phyloP scores from a whole-genome alignment of 2,888 invertebrate genomes.

The Catocala sponsa region DNA sequence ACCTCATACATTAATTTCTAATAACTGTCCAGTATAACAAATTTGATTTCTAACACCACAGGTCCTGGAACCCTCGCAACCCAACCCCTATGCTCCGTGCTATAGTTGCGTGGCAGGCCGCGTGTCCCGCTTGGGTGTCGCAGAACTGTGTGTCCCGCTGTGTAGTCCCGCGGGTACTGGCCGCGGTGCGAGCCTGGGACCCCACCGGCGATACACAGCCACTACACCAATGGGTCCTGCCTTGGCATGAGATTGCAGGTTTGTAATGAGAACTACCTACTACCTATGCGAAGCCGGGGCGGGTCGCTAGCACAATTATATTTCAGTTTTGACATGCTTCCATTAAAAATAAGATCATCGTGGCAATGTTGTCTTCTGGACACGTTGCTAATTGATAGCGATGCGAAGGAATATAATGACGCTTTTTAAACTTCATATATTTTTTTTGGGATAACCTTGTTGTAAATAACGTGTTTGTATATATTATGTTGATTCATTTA shows the following conservation, averaged over 20 bases:
- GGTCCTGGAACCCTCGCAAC: constrained; percentile 94
- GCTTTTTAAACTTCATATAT: too few relatives aligned
- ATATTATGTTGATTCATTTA: too few relatives aligned
- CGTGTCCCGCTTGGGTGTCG: constrained; percentile 94
- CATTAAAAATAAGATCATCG: too few relatives aligned
- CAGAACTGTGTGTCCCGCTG: constrained; percentile 94
- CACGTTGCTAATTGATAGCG: too few relatives aligned
- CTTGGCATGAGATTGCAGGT: constrained; percentile 97
- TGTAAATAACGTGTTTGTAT: too few relatives aligned
- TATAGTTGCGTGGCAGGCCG: constrained; percentile 93
- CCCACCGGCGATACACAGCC: constrained; percentile 98
- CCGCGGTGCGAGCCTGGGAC: constrained; percentile 97
- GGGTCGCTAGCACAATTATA: too few relatives aligned
- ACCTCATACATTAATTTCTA: too few relatives aligned
- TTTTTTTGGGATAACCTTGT: too few relatives aligned
- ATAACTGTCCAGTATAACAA: background rate
- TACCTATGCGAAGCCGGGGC: too few relatives aligned
- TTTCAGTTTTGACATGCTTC: too few relatives aligned
- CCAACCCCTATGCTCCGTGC: constrained; percentile 93
- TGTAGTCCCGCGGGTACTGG: constrained; percentile 92
- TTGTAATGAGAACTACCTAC: constrained; percentile 23
- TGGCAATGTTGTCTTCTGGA: too few relatives aligned
- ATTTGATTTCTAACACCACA: constrained; percentile 51
- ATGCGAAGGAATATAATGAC: too few relatives aligned
- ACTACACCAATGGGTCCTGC: constrained; percentile 98